A percentile compares a stretch with the other conserved stretches of the same genome.
These are phyloP conservation scores for Hirtodrosophila histrioides DNA, from an alignment of 2,888 invertebrate genomes.

Conservation along the genomic window DNA sequence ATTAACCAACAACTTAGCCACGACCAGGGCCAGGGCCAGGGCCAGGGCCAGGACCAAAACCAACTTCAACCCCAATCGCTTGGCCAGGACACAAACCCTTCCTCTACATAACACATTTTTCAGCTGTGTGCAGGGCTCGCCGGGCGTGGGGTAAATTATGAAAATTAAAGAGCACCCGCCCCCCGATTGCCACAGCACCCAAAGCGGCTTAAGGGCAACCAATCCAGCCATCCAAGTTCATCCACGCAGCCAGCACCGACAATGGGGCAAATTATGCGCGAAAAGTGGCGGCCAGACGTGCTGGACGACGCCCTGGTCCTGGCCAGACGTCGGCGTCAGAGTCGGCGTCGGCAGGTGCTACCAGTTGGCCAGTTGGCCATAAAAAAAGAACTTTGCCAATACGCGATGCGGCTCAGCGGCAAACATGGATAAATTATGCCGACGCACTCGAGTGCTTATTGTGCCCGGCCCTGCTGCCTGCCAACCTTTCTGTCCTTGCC, in stretches of 20 bases:
- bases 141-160: constrained; percentile 50
- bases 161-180: constrained; percentile 59
- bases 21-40: background rate
- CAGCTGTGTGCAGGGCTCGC: constrained; percentile 54
- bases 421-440: constrained; percentile 78
- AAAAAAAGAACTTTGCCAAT: constrained; percentile 55
- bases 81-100: constrained; percentile 10
- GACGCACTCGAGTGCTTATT: constrained; percentile 79
- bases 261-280: constrained; percentile 79
- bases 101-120: background rate
- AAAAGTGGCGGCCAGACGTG: constrained; percentile 65
- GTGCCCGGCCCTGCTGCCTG: constrained; percentile 40
- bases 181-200: background rate
- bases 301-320: constrained; percentile 11
- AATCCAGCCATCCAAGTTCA: constrained; percentile 42
- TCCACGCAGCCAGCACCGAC: constrained; percentile 43
- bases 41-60: background rate
- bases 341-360: constrained; percentile 36
- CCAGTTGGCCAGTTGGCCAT: constrained; percentile 34
- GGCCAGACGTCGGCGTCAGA: constrained; percentile 6
- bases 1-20: constrained; percentile 29
- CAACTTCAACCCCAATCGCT: background rate
- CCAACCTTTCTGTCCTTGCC: background rate
- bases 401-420: constrained; percentile 29
- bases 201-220: constrained; percentile 27